Conservation (phyloP, 2,888 invertebrate genomes). For the Tortrix viridana region DNA sequence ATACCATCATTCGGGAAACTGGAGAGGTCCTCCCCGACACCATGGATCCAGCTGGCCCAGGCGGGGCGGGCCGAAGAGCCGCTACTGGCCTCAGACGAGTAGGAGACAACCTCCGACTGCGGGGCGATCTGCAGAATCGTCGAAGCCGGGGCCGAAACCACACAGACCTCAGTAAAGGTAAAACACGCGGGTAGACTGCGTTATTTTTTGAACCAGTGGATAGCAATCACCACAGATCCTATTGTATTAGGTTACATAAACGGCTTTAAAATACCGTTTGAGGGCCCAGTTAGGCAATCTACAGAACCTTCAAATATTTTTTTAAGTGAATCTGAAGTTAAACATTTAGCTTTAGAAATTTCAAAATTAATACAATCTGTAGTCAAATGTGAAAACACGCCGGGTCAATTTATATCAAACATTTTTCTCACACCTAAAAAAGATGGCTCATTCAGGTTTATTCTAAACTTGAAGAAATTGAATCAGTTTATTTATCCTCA, state of each 20-base stretch:
- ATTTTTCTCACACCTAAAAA: conserved; percentile 29
- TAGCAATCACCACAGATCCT: conserved; percentile 10
- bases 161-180: conserved; percentile 3
- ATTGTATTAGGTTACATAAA: conserved; percentile 2
- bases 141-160: too few species aligned
- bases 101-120: too few species aligned
- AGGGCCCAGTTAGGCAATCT: too few species aligned
- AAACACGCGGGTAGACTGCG: conserved; percentile 22
- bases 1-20: conserved; percentile 36
- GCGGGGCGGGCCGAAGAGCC: too few species aligned
- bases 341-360: too few species aligned
- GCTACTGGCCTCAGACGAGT: too few species aligned
- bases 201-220: conserved; percentile 20
- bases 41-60: conserved; percentile 14
- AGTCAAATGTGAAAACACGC: background rate
- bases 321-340: too few species aligned
- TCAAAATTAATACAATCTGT: background rate
- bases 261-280: conserved; percentile 2
- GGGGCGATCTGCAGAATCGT: too few species aligned
- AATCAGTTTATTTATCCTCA: conserved; percentile 30
- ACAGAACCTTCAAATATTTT: too few species aligned
- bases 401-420: conserved; percentile 31
- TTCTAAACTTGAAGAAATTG: conserved; percentile 37
- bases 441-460: conserved; percentile 31
- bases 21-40: conserved; percentile 36